These are phyloP conservation scores for Dusona sp. DNA, from an alignment of 2,888 invertebrate species.

Conservation along the genomic window DNA sequence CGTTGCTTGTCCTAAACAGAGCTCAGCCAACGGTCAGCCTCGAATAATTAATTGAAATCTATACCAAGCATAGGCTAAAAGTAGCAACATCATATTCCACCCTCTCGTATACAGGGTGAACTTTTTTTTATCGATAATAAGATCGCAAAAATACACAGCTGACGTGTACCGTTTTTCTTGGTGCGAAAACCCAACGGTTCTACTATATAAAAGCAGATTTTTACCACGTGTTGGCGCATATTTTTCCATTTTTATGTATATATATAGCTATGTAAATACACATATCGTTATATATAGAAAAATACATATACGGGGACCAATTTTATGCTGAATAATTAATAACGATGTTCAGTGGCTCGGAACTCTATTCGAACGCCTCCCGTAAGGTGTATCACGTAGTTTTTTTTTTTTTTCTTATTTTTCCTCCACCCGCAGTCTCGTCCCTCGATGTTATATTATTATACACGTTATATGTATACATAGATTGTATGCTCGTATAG, in stretches of 20 bases:
- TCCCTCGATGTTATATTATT: slow-evolving; percentile 2
- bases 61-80: slow-evolving; percentile 75
- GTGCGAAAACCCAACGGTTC: slow-evolving; percentile 30
- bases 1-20: slow-evolving; percentile 68
- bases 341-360: slow-evolving; percentile 72
- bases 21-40: slow-evolving; percentile 54
- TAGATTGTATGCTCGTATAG: not conserved
- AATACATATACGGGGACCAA: slow-evolving; percentile 41
- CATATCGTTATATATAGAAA: slow-evolving; percentile 17
- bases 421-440: slow-evolving; percentile 8
- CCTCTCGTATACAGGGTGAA: slow-evolving; percentile 8
- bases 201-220: slow-evolving; percentile 23
- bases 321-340: slow-evolving; percentile 76
- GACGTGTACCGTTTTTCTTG: slow-evolving; percentile 63
- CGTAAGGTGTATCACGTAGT: slow-evolving; percentile 62
- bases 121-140: slow-evolving; percentile 35
- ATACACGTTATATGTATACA: not conserved
- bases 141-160: slow-evolving; percentile 19
- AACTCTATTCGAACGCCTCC: slow-evolving; percentile 65
- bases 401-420: slow-evolving; percentile 50
- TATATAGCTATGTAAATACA: slow-evolving; percentile 17
- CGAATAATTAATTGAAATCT: slow-evolving; percentile 79
- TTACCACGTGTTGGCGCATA: not conserved
- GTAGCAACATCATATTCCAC: slow-evolving; percentile 68
- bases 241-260: not conserved